Base-by-base conservation (phyloP, 2,888 invertebrate species). In the Synergus umbraculus region DNA sequence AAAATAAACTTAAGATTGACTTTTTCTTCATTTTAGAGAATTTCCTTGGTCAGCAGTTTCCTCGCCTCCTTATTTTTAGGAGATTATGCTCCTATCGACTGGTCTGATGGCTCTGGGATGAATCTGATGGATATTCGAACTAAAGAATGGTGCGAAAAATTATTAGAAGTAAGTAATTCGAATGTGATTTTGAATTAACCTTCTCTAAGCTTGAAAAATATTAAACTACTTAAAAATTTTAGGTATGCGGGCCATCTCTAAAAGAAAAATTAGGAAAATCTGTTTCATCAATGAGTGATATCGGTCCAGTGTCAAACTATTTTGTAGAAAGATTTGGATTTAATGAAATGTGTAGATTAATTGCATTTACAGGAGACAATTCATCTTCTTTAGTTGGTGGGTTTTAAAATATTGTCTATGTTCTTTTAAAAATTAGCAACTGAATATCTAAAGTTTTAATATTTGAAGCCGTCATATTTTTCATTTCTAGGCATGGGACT, bases 321-420 rank as follows among this genome's bases (percentile, higher is more conserved):
- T 97, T 96, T 92, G 96, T 97, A 9, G 95, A 96, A 84, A 94
- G 98, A 81, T 99, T 97, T 92, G 96, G 97, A 18, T 98, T 99
- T 92, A 94, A 94, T 83, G 92, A 95, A 0, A 94, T 95, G 15
- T 99, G 99, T 90, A 93, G 94, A 87, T 94, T 99, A 2, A 93
- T 97, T 4, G 96, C 97, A 0, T 98, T 98, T 92, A 98, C 98
- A 0, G 99, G 99, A 0, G 99, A 99, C 92, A 99, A 99, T 94
- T 97, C 98, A 41, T 96, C 97, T 1, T 96, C 97, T 0, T 92
- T 97, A 37, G 95, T 96, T 83, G 97, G 97, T 95, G 92, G 90
- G 87, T 22, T 22, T 67, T 5, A 77, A 43, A 65, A 41, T 12
- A 69, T 69, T 46, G 15, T 7, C 13, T 9, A 8, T 76, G 15